A percentile compares a stretch with the other conserved stretches of the same genome.
These are phyloP conservation scores for Scrobipalpa costella DNA, from an alignment of 2,888 invertebrate species.

Conservation along the genomic window DNA sequence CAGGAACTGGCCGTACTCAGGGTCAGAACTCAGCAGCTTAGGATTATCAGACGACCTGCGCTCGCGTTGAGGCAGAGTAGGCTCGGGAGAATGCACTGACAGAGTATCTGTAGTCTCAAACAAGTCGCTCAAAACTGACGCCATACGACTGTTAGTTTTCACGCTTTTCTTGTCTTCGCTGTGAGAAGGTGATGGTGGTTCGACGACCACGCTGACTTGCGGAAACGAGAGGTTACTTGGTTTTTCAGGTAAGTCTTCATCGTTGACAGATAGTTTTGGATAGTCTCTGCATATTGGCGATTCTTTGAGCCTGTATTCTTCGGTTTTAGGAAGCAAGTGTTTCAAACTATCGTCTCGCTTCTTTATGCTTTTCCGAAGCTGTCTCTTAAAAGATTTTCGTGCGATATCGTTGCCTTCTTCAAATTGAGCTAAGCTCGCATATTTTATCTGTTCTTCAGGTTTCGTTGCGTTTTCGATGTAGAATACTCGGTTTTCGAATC, in stretches of 20 bases:
- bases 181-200: slow-evolving; percentile 87
- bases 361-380: slow-evolving; percentile 68
- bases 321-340: slow-evolving; percentile 60
- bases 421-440: slow-evolving; percentile 90
- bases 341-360: slow-evolving; percentile 64
- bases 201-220: slow-evolving; percentile 87
- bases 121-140: slow-evolving; percentile 71
- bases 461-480: slow-evolving; percentile 77
- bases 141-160: slow-evolving; percentile 70
- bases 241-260: slow-evolving; percentile 31
- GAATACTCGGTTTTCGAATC: slow-evolving; percentile 87
- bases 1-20: slow-evolving; percentile 83
- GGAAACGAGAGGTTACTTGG: slow-evolving; percentile 67
- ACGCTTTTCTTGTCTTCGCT: slow-evolving; percentile 80
- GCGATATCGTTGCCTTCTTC: slow-evolving; percentile 92
- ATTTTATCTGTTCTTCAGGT: slow-evolving; percentile 83
- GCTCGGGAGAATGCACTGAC: slow-evolving; percentile 71
- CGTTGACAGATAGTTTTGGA: slow-evolving; percentile 33
- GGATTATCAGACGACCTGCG: slow-evolving; percentile 81
- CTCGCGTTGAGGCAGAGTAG: slow-evolving; percentile 70
- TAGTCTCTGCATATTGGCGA: slow-evolving; percentile 33
- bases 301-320: slow-evolving; percentile 50
- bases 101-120: slow-evolving; percentile 70
- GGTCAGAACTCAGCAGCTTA: slow-evolving; percentile 82
- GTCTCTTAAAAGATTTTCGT: slow-evolving; percentile 86